Percentiles rank a stretch among this genome's conserved stretches.
These are phyloP conservation scores for Ceyx margarethae DNA, from an alignment of 2,113 vertebrate species.

Conservation along the genomic window DNA sequence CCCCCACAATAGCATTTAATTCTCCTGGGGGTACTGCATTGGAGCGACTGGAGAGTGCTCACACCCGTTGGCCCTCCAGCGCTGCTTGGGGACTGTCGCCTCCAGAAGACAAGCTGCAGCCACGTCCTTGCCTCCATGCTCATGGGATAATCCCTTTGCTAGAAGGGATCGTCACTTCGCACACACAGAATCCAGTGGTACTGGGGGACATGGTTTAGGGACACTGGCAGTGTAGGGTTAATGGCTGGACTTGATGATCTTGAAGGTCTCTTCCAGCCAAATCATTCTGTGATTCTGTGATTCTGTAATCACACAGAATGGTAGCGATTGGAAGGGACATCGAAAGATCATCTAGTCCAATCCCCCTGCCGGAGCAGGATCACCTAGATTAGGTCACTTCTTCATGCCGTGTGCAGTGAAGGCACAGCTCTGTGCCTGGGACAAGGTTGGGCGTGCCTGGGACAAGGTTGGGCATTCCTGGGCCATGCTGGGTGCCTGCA, in stretches of 20 bases:
- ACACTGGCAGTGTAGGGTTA: too few species aligned
- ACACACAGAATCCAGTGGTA: too few species aligned
- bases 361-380: too few species aligned
- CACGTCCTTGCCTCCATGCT: not conserved
- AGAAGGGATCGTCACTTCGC: not conserved
- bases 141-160: not conserved
- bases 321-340: too few species aligned
- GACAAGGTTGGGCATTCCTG: not conserved
- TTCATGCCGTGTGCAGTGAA: fast-evolving
- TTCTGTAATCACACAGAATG: too few species aligned
- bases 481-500: fast-evolving
- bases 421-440: fast-evolving
- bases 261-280: too few species aligned
- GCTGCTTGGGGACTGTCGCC: not conserved
- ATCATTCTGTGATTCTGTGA: too few species aligned
- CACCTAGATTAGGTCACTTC: not conserved
- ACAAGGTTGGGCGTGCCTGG: not conserved
- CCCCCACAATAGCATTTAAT: not conserved
- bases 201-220: too few species aligned
- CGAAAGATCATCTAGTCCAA: too few species aligned
- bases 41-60: fast-evolving
- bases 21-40: not conserved
- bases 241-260: too few species aligned
- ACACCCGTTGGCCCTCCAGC: not conserved
- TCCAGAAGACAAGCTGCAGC: not conserved